Percentiles rank a stretch among this genome's conserved stretches.
phyloP scores from a whole-genome alignment of 2,797 vertebrate genomes.

The Intellagama lesueurii region DNA sequence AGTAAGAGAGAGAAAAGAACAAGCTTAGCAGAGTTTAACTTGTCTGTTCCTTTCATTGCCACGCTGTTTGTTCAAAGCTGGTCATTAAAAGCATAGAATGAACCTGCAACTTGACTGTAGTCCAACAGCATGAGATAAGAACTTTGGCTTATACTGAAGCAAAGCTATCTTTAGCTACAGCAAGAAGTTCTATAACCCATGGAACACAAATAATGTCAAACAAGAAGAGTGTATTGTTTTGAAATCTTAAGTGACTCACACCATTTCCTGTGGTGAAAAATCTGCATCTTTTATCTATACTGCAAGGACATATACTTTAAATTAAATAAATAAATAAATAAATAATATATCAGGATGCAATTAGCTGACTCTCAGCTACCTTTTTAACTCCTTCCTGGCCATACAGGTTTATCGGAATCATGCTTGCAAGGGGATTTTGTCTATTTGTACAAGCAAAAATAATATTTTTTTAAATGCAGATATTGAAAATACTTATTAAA shows the following conservation, averaged over 20 bases:
- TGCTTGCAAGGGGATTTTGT: too few species aligned
- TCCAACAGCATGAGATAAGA: constrained; percentile 58
- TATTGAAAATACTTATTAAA: too few species aligned
- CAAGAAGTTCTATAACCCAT: constrained; percentile 55
- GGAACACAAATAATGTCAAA: constrained; percentile 64
- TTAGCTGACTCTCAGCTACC: too few species aligned
- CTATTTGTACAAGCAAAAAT: too few species aligned
- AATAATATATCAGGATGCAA: too few species aligned
- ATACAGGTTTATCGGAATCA: too few species aligned
- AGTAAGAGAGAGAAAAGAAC: constrained; percentile 63
- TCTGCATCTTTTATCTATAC: constrained; percentile 57
- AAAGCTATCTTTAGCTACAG: constrained; percentile 60
- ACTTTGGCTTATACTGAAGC: constrained; percentile 59
- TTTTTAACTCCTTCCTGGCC: too few species aligned
- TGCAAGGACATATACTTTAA: constrained; percentile 56
- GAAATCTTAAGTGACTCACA: constrained; percentile 70
- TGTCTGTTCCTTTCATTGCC: constrained; percentile 54
- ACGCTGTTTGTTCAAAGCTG: constrained; percentile 63
- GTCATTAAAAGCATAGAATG: constrained; percentile 19
- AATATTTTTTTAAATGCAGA: too few species aligned
- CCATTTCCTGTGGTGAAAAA: constrained; percentile 76
- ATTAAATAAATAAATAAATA: too few species aligned
- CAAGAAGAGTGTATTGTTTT: constrained; percentile 69
- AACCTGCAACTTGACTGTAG: constrained; percentile 46
- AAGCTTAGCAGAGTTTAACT: constrained; percentile 67